Evolutionary conservation across 2,113 vertebrate genomes (phyloP).

Genomic region (Chlorocebus sabaeus): DNA sequence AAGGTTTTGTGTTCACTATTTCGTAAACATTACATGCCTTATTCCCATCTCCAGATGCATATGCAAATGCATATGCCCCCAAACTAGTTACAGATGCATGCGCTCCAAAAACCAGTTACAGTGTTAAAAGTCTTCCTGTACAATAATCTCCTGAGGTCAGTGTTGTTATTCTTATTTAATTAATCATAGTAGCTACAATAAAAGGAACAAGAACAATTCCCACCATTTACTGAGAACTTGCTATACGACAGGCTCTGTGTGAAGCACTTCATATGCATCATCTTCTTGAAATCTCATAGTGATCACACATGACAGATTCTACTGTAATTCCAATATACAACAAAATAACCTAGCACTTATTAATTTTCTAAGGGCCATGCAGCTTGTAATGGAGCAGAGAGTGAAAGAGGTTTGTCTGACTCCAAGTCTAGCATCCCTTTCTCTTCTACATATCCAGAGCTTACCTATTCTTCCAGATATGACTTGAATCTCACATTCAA

Average conservation of each 20-base stretch:
- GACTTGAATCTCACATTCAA: background rate
- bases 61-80: background rate
- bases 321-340: background rate
- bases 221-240: background rate
- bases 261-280: background rate
- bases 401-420: background rate
- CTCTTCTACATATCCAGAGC: background rate
- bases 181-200: background rate
- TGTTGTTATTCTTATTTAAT: background rate
- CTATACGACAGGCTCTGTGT: background rate
- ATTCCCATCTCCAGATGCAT: background rate
- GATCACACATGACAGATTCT: background rate
- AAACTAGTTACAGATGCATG: no score
- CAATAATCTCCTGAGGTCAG: background rate
- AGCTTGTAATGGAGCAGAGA: background rate
- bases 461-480: background rate
- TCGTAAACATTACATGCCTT: background rate
- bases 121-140: background rate
- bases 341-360: background rate
- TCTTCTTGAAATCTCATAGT: background rate
- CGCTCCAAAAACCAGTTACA: background rate
- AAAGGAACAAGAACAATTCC: background rate
- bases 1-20: background rate
- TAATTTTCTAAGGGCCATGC: background rate
- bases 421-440: background rate